Evolutionary conservation across 2,888 invertebrate species (phyloP), one percentile per base, ranked within the genome.

Genomic region (Drosophila monieri): DNA sequence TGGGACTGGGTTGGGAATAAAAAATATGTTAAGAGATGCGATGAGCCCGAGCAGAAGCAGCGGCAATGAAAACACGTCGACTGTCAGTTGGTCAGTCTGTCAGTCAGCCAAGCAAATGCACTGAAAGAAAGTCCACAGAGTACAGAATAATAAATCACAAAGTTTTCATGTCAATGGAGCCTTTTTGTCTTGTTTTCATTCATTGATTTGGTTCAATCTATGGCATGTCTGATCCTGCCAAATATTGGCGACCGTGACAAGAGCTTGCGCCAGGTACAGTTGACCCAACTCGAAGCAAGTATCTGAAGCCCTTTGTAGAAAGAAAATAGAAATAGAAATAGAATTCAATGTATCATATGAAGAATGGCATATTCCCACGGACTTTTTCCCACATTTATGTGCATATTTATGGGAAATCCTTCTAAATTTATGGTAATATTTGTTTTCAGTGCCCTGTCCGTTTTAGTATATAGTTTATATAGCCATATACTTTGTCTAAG

Each of bases 21-120:
- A 66, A 66, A 66, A 18, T 18, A 18, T 18, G 18, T 18, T 56
- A 66, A 55, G 66, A 59, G 59, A 59, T 69, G 37, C 47, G 69
- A 43, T 80, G 80, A 85, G 73, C 69, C 85, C 85, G 78, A 80
- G 84, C 88, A 88, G 88, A 87, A 84, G 84, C 85, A 70, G 72
- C 72, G 72, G 69, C 64, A 55, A 62, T 71, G 69, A 69, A 62
- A 72, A 72, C 73, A 73, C 67, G 54, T 67, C 66, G 73, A 55
- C 73, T 71, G 71, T 64, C 78, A 62, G 76, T 58, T 72, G 55
- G 57, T 54, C 62, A 55, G 73, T 59, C 75, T 57, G 55, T 41
- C 62, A 46, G 59, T 44, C 58, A 55, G 78, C 25, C 39, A 37
- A 32, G 37, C 55, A 9, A 18, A 6, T 14, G 46, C 64, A 66